Base-by-base conservation (phyloP, 1,140 invertebrate genomes). In the Bombus pascuorum region DNA sequence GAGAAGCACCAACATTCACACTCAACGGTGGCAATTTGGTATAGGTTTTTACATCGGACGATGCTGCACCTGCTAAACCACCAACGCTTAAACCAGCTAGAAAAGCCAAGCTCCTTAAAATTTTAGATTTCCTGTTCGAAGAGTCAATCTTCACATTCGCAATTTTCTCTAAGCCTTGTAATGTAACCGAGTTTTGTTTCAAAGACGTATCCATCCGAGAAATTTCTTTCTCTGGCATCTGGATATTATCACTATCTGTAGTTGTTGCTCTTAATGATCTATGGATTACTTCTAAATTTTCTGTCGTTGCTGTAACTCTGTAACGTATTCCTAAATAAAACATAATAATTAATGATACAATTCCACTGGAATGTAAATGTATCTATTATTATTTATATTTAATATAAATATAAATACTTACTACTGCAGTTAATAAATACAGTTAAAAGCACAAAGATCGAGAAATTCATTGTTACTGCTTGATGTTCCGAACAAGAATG, bases 41-140 rank as follows among this genome's bases (percentile, higher is more conserved):
- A 25, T 84, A 73, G 4, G 44, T 71, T 62, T 87, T 87, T 53
- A 86, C 42, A 28, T 66, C 78, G 12, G 88, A 42, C 9, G 92
- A 79, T 22, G 87, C 87, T 32, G 87, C 85, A 28, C 65, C 71
- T 8, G 92, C 75, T 25, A 93, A 83, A 62, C 80, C 85, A 32
- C 90, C 92, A n/a, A 91, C 53, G 25, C 92, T 91, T 28, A 94
- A 62, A 53, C 94, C 93, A 73, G 94, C 86, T 15, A 94, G 66
- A 59, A 95, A 91, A 12, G 94, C 92, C 37, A 95, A 82, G 77
- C 87, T 90, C n/a, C 90, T 90, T 1, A 95, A 90, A 70, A 93
- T 90, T 90, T 92, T 86, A 0, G 87, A 83, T 28, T 85, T 89
- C 8, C 92, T 91, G 0, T 59, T 86, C 3, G 79, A 62, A 3